Percentiles rank a stretch among this genome's conserved stretches.
These are phyloP conservation scores for Trachelipus rathkii DNA, from an alignment of 1,140 invertebrate species.

Conservation along the genomic window DNA sequence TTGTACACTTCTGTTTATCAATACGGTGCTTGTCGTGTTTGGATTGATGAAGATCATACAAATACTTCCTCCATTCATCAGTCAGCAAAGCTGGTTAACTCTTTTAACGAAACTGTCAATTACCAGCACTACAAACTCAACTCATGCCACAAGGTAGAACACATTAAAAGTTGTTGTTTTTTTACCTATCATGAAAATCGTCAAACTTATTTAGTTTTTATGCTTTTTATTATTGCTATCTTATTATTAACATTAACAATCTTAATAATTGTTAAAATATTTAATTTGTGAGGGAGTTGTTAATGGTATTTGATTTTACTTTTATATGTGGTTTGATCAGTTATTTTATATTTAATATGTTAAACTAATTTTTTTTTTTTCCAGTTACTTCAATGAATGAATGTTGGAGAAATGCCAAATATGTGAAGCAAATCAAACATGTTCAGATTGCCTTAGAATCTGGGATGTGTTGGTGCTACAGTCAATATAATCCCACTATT, in stretches of 20 bases:
- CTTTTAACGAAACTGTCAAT: background rate
- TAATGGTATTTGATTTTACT: too few relatives aligned
- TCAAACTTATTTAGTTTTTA: too few relatives aligned
- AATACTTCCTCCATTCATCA: slow-evolving; percentile 28
- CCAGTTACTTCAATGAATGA: background rate
- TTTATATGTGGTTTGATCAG: too few relatives aligned
- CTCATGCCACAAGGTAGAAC: background rate
- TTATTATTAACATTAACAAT: too few relatives aligned
- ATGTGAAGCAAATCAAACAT: slow-evolving; percentile 71
- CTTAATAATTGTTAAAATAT: too few relatives aligned
- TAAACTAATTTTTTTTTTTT: background rate
- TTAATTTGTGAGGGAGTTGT: too few relatives aligned
- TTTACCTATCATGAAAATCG: background rate
- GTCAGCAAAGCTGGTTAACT: background rate
- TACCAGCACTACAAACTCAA: background rate
- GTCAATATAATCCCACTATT: slow-evolving; percentile 75
- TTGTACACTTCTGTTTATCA: slow-evolving; percentile 91
- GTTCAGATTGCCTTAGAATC: slow-evolving; percentile 72
- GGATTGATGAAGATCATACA: slow-evolving; percentile 65
- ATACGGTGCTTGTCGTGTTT: slow-evolving; percentile 84
- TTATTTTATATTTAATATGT: too few relatives aligned
- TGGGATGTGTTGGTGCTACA: slow-evolving; percentile 92
- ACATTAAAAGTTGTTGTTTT: background rate
- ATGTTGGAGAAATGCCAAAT: slow-evolving; percentile 64
- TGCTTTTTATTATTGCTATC: too few relatives aligned